These are phyloP conservation scores for Meandrusa payeni DNA, from an alignment of 2,888 invertebrate genomes.

Conservation along the genomic window DNA sequence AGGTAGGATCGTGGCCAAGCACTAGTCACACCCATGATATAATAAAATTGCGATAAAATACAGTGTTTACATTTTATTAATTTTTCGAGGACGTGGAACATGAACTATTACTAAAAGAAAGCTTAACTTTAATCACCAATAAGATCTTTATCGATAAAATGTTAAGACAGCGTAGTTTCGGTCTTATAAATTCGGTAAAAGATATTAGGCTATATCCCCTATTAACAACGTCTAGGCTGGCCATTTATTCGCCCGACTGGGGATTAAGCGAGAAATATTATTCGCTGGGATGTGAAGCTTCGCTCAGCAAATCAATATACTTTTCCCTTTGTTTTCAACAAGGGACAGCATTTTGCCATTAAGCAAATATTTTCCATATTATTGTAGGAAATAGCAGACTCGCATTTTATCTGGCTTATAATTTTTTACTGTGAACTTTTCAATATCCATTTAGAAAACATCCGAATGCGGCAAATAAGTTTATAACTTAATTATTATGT, in stretches of 20 bases:
- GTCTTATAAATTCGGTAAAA: not conserved
- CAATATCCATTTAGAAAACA: too few relatives aligned
- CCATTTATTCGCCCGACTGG: constrained; percentile 5
- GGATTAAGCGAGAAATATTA: constrained; percentile 10
- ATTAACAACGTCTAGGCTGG: constrained; percentile 3
- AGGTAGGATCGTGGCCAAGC: too few relatives aligned
- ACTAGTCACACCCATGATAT: too few relatives aligned
- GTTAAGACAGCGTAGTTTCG: not conserved
- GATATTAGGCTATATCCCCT: constrained; percentile 1
- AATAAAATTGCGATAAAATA: too few relatives aligned
- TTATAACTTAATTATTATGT: too few relatives aligned
- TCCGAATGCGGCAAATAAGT: too few relatives aligned
- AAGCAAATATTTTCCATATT: too few relatives aligned
- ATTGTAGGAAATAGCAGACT: too few relatives aligned
- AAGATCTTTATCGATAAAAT: not conserved
- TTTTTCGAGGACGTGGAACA: too few relatives aligned
- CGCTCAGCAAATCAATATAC: not conserved
- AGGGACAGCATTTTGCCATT: not conserved
- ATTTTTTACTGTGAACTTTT: too few relatives aligned
- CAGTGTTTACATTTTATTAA: too few relatives aligned
- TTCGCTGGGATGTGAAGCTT: not conserved
- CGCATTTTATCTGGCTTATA: too few relatives aligned
- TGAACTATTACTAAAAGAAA: not conserved
- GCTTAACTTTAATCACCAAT: not conserved
- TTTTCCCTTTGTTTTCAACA: not conserved